These are phyloP conservation scores for Erythrocebus patas DNA, from an alignment of 2,113 vertebrate species.

Conservation along the genomic window DNA sequence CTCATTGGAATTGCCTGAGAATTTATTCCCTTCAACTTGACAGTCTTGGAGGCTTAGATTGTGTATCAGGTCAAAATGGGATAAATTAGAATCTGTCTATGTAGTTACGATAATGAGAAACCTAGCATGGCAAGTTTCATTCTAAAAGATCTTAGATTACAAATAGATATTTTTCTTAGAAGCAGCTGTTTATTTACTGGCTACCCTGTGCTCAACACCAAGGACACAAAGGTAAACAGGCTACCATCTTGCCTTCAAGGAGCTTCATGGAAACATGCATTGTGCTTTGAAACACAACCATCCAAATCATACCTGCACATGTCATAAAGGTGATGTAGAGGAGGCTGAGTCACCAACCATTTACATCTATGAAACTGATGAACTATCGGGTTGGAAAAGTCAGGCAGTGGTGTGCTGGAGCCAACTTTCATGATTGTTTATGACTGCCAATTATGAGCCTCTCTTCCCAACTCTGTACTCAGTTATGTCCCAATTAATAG, in stretches of 20 bases:
- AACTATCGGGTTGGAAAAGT: background rate
- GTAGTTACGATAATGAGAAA: background rate
- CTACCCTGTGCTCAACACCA: background rate
- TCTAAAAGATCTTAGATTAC: background rate
- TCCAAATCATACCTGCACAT: no score
- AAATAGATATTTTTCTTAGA: background rate
- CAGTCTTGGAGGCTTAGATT: background rate
- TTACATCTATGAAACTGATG: background rate
- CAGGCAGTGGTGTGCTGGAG: background rate
- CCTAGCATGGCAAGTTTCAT: background rate
- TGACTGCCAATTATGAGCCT: background rate
- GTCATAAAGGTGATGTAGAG: fast-evolving
- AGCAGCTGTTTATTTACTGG: background rate
- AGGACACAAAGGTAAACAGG: background rate
- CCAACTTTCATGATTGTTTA: background rate
- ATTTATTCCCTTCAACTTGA: background rate
- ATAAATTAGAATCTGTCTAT: background rate
- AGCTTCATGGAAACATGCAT: background rate
- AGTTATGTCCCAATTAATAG: background rate
- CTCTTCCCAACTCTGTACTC: background rate
- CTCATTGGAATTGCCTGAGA: background rate
- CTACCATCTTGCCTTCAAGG: background rate
- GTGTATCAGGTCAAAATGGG: background rate
- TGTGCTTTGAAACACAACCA: background rate
- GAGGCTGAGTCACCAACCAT: no score